Evolutionary conservation across 2,113 vertebrate species (phyloP).

Genomic region (Orientallactaga bullata): DNA sequence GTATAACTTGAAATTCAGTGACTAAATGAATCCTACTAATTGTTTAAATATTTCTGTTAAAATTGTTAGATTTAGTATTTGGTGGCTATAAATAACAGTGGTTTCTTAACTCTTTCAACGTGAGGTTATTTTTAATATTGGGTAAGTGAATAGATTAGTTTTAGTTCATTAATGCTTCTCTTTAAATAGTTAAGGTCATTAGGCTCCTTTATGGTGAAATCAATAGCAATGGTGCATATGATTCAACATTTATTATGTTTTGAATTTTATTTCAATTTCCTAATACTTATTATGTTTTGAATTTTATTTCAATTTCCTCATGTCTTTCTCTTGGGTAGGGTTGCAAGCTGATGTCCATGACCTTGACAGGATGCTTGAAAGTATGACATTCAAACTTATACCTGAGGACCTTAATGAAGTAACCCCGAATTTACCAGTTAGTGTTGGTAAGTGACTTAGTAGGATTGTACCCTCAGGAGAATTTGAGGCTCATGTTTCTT

Average conservation of each 20-base stretch:
- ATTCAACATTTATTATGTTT: conserved; percentile 12
- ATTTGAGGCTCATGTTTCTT: neutral
- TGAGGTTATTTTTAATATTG: neutral
- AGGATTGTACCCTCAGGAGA: neutral
- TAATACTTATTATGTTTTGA: too few relatives aligned
- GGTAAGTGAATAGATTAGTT: conserved; percentile 20
- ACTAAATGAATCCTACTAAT: neutral
- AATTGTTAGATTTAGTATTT: neutral
- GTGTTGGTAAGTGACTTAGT: conserved; percentile 31
- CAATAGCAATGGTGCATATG: neutral
- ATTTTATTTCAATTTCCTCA: conserved; percentile 3
- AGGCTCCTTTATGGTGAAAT: neutral
- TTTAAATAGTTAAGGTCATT: neutral
- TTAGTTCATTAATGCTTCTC: neutral
- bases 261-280: conserved; percentile 12
- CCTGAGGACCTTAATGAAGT: neutral
- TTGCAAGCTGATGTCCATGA: conserved; percentile 27
- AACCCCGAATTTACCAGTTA: neutral
- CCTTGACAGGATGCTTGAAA: conserved; percentile 58
- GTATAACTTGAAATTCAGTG: neutral
- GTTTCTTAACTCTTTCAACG: conserved; percentile 6
- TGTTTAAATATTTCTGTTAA: conserved; percentile 26
- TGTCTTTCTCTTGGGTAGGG: conserved; percentile 11
- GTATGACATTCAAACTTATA: conserved; percentile 39
- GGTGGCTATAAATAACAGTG: neutral